Evolutionary conservation across 2,113 vertebrate genomes (phyloP).

Genomic region (Coptodon rendalli): DNA sequence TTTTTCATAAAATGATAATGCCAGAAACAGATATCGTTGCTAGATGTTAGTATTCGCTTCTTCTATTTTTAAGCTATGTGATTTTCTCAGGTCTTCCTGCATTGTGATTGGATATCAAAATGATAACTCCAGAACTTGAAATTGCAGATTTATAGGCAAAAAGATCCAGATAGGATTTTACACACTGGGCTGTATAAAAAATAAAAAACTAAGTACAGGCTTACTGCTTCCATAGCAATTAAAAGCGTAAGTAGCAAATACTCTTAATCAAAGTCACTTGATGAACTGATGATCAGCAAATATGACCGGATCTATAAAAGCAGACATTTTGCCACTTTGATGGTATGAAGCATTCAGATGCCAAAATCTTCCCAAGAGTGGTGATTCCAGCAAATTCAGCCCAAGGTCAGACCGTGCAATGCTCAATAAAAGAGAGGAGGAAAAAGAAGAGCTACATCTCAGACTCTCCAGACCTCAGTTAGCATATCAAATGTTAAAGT

Average conservation of each 20-base stretch:
- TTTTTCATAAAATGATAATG: neutral
- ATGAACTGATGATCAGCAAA: neutral
- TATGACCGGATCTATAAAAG: neutral
- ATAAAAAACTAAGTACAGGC: neutral
- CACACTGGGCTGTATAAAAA: too few relatives aligned
- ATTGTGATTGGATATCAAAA: neutral
- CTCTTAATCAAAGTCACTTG: neutral
- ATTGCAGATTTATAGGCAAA: neutral
- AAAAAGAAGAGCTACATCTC: neutral
- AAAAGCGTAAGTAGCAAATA: neutral
- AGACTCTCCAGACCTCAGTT: neutral
- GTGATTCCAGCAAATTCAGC: rapidly evolving
- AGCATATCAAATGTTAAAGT: neutral
- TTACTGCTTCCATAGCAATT: neutral
- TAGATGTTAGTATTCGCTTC: neutral
- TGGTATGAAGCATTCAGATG: neutral
- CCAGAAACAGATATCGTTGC: neutral
- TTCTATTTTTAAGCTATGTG: neutral
- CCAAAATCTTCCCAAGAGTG: neutral
- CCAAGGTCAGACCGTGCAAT: neutral
- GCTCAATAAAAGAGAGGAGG: neutral
- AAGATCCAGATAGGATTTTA: neutral
- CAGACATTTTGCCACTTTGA: neutral
- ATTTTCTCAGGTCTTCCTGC: neutral
- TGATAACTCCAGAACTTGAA: neutral